Conservation (phyloP, 2,888 invertebrate species). For the Volucella inanis region DNA sequence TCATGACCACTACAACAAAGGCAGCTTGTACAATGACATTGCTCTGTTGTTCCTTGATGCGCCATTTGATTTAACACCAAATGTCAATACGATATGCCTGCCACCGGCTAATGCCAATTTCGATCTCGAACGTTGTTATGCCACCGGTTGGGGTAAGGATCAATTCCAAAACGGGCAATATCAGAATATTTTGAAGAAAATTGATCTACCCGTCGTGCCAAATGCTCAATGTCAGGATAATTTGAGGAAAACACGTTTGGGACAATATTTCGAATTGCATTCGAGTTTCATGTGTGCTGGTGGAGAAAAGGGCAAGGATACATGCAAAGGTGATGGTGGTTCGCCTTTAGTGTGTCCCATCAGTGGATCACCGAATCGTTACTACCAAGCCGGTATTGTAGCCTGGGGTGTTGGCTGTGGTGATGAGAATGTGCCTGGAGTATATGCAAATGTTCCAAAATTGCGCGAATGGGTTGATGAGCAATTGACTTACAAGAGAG, state of each 20-base stretch:
- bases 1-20: slow-evolving; percentile 86
- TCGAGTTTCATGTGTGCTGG: slow-evolving; percentile 91
- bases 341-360: slow-evolving; percentile 90
- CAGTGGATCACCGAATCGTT: slow-evolving; percentile 78
- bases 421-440: slow-evolving; percentile 86
- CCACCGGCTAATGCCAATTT: slow-evolving; percentile 83
- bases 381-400: slow-evolving; percentile 86
- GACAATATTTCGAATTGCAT: slow-evolving; percentile 86
- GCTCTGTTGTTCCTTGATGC: slow-evolving; percentile 87
- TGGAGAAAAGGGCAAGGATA: slow-evolving; percentile 89
- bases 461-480: slow-evolving; percentile 88
- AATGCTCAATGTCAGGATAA: slow-evolving; percentile 82
- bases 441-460: slow-evolving; percentile 88
- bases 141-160: slow-evolving; percentile 82
- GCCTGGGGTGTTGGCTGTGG: slow-evolving; percentile 94
- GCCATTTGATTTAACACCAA: slow-evolving; percentile 86
- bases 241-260: slow-evolving; percentile 87
- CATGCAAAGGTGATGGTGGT: slow-evolving; percentile 91
- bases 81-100: slow-evolving; percentile 88
- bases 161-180: slow-evolving; percentile 81
- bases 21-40: slow-evolving; percentile 89
- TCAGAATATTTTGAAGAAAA: slow-evolving; percentile 87
- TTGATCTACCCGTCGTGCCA: slow-evolving; percentile 88
- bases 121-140: slow-evolving; percentile 80
- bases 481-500: background rate